These are phyloP conservation scores for Danio albolineatus DNA, from an alignment of 2,797 vertebrate species.

Conservation along the genomic window DNA sequence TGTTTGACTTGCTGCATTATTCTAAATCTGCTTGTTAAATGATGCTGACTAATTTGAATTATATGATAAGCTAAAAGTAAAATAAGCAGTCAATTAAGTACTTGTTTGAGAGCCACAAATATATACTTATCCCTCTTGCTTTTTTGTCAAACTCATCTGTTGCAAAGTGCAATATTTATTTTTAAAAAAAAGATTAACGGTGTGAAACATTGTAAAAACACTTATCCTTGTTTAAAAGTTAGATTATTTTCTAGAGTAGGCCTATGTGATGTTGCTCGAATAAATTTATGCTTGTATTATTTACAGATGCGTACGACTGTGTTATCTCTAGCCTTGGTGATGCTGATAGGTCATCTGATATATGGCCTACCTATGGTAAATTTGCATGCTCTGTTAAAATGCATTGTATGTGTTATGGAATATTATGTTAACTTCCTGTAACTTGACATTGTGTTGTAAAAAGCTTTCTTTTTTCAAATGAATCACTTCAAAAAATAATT, in stretches of 20 bases:
- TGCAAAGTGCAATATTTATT: not conserved
- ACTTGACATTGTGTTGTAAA: not conserved
- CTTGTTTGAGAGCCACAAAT: not conserved
- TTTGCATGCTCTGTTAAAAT: not conserved
- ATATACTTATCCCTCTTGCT: not conserved
- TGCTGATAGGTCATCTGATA: conserved; percentile 24
- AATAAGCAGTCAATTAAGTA: not conserved
- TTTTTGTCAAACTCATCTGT: not conserved
- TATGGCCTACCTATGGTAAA: conserved; percentile 52
- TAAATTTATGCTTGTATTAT: not conserved
- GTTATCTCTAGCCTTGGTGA: conserved; percentile 20
- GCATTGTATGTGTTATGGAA: not conserved
- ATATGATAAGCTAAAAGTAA: not conserved
- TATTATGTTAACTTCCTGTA: not conserved
- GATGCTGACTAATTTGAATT: not conserved
- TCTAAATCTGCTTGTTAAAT: no score
- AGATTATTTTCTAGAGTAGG: not conserved
- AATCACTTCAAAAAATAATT: not conserved
- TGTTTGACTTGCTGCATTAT: no score
- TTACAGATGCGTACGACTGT: conserved; percentile 47
- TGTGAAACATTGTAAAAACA: not conserved
- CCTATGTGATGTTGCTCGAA: no score
- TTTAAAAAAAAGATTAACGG: not conserved
- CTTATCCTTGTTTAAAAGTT: not conserved
- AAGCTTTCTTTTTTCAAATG: not conserved